Evolutionary conservation across 1,140 invertebrate species (phyloP), one percentile per base, ranked within the genome.

Genomic region (Plutomurus gul): DNA sequence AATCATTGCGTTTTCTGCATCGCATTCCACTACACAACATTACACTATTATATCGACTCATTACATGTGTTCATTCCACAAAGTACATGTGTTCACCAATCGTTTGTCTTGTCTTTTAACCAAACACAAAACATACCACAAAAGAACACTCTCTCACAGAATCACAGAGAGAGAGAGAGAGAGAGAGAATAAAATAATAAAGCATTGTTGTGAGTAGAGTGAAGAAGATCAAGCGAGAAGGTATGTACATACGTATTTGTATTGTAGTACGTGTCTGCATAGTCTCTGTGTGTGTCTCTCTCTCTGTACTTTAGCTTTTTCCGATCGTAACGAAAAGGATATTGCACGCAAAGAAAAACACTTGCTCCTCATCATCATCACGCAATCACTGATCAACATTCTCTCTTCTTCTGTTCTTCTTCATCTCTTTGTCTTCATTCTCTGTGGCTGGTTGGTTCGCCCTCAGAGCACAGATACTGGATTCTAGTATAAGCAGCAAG

Each of bases 291-390:
- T 43, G 39, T 43, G 39, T 43, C 11, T 43, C 10, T n/a, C n/a
- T n/a, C n/a, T n/a, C n/a, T n/a, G n/a, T n/a, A n/a, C n/a, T n/a
- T n/a, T n/a, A n/a, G n/a, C n/a, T n/a, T n/a, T n/a, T n/a, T n/a
- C n/a, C n/a, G n/a, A n/a, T n/a, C 11, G 51, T 56, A 56, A 65
- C 30, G 10, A 65, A 36, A 65, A 65, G 56, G 56, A 65, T 65
- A 65, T 65, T 65, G 56, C 56, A 65, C 56, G 56, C 56, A 65
- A 65, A 65, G 56, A 65, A 65, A 65, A 65, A 65, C 56, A 65
- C 56, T 65, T 36, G 56, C 56, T 65, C 56, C 56, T 65, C 56
- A 65, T 65, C 56, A 65, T 65, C 56, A 65, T 65, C 56, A 65
- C 56, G 56, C 56, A 65, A 65, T 65, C 56, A 65, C 30, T 65